Evolutionary conservation across 2,113 vertebrate species (phyloP).

Genomic region (Melospiza melodia): DNA sequence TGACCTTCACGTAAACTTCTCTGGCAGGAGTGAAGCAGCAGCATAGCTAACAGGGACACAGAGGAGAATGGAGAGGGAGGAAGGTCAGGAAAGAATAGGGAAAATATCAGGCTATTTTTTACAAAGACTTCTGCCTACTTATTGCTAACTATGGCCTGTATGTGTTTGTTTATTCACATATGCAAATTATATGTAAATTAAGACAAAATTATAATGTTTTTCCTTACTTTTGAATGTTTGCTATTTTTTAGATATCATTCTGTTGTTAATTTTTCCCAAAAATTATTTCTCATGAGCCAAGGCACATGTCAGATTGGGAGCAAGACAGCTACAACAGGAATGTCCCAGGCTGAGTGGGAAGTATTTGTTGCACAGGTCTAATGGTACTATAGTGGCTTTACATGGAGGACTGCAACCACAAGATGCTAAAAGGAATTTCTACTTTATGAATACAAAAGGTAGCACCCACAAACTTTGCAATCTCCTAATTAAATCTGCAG

Average conservation of each 20-base stretch:
- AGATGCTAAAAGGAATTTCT: neutral
- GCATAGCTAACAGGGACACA: neutral
- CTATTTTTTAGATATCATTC: neutral
- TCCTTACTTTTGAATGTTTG: neutral
- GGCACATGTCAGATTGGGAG: neutral
- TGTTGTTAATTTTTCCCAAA: neutral
- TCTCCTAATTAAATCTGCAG: neutral
- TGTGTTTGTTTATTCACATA: neutral
- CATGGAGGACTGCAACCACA: neutral
- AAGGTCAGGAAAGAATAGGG: neutral
- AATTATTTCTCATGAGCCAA: neutral
- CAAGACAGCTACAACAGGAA: neutral
- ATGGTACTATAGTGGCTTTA: neutral
- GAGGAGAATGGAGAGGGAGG: neutral
- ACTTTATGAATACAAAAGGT: neutral
- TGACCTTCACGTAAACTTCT: accelerated
- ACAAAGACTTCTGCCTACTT: neutral
- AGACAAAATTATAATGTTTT: neutral
- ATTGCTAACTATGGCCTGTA: neutral
- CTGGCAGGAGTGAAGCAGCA: neutral
- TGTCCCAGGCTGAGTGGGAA: neutral
- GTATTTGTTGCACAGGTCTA: neutral
- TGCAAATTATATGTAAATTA: neutral
- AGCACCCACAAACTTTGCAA: neutral
- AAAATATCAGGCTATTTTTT: neutral